Percentiles rank a stretch among this genome's conserved stretches.
Conservation (phyloP, 2,113 vertebrate genomes). For the Clupea harengus region DNA sequence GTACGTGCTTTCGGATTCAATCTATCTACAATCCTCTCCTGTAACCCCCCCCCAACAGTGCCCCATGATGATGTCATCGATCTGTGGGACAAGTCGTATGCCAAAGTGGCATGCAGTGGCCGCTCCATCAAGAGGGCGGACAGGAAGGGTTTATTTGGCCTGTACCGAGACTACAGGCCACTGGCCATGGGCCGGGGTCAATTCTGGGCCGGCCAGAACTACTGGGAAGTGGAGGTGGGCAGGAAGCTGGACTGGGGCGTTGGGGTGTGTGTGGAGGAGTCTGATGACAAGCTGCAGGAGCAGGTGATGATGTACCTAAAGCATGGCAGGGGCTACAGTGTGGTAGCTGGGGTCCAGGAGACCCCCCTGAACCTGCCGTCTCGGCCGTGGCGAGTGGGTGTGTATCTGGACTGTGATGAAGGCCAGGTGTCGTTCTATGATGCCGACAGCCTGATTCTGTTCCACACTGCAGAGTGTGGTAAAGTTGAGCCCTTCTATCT, state of each 20-base stretch:
- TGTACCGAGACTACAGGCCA: slow-evolving; percentile 43
- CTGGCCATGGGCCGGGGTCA: slow-evolving; percentile 38
- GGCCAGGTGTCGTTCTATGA: slow-evolving; percentile 42
- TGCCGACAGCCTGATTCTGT: background rate
- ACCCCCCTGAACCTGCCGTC: slow-evolving; percentile 31
- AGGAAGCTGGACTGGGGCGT: slow-evolving; percentile 48
- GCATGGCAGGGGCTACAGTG: slow-evolving; percentile 42
- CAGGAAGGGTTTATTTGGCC: slow-evolving; percentile 39
- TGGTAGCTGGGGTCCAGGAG: slow-evolving; percentile 36
- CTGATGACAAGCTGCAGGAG: slow-evolving; percentile 29
- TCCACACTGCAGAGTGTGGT: background rate
- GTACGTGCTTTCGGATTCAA: too few species aligned
- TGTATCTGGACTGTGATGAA: slow-evolving; percentile 50
- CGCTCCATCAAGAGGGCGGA: slow-evolving; percentile 38
- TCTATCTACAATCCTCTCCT: background rate
- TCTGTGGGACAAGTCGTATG: slow-evolving; percentile 37
- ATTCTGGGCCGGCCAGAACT: slow-evolving; percentile 45
- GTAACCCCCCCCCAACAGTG: slow-evolving; percentile 24
- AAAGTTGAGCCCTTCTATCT: background rate
- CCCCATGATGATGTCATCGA: slow-evolving; percentile 43
- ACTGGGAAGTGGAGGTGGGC: slow-evolving; percentile 48
- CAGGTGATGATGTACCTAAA: slow-evolving; percentile 43
- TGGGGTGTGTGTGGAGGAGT: slow-evolving; percentile 15
- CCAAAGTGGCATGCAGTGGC: slow-evolving; percentile 40
- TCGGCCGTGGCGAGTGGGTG: slow-evolving; percentile 40